Evolutionary conservation across 2,888 invertebrate species (phyloP), one percentile per base, ranked within the genome.

Genomic region (Hypercompe scribonia): DNA sequence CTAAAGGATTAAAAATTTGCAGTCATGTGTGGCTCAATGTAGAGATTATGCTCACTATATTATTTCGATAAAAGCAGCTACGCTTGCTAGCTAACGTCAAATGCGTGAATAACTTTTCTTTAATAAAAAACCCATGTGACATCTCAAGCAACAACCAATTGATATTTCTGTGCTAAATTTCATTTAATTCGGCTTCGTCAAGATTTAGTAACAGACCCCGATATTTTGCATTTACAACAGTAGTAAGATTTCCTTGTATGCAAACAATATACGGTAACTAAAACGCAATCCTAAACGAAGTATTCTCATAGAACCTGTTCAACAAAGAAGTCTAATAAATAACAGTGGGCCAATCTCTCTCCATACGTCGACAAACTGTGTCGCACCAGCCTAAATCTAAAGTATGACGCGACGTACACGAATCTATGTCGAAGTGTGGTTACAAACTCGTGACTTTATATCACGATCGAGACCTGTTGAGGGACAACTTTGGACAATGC

Each of bases 391-490:
- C 82, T 76, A 83, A 84, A 78, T 78, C 63, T 36, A 65, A 80
- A 78, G 80, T 82, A 76, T 80, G 82, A 76, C 81, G 81, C 75
- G 70, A 70, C 64, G 58, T 31, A 65, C 67, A 68, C 61, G 63
- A 68, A 71, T 71, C 74, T 78, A 71, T 73, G 78, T 71, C 65
- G 61, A 36, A 64, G 31, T 36, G 79, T 80, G 76, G 84, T 84
- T 82, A 86, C 87, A 88, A 87, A 84, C 73, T 89, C 92, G 92
- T 92, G 92, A 92, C 87, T 78, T 65, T 77, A 31, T 74, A 86
- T 89, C 92, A 92, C 92, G 92, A 90, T 69, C 84, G 79, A 77
- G 73, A 82, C 83, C 84, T 83, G 83, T 75, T 75, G 80, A 78
- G 70, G 74, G 76, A 78, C 80, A 76, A 73, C 76, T 80, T 34